These are phyloP conservation scores for Lutraria rhynchaena DNA, from an alignment of 1,140 invertebrate genomes.

Conservation along the genomic window DNA sequence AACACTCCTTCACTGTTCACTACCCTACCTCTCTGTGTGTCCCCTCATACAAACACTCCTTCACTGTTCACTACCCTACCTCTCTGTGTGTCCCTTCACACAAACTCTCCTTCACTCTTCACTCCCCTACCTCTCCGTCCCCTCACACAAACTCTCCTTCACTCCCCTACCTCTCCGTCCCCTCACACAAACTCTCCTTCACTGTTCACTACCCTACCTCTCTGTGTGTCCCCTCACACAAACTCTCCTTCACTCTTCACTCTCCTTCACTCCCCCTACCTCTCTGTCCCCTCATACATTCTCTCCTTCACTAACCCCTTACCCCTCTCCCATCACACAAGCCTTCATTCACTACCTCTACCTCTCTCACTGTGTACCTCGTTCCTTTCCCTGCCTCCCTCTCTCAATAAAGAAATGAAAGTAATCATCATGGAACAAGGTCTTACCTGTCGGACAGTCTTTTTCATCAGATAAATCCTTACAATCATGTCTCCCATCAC, in stretches of 20 bases:
- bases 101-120: not conserved
- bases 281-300: not conserved
- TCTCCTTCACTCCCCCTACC: not conserved
- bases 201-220: not conserved
- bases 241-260: not conserved
- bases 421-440: too few relatives aligned
- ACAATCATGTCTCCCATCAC: slow-evolving; percentile 92
- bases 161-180: not conserved
- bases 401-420: too few relatives aligned
- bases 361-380: too few relatives aligned
- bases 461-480: slow-evolving; percentile 96
- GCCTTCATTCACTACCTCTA: too few relatives aligned
- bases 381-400: too few relatives aligned
- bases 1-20: too few relatives aligned
- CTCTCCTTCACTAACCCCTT: not conserved
- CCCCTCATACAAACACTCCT: too few relatives aligned
- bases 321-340: not conserved
- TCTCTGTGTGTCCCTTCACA: too few relatives aligned
- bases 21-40: too few relatives aligned
- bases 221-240: not conserved
- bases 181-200: not conserved
- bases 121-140: not conserved
- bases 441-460: slow-evolving; percentile 57
- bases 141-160: not conserved
- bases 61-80: too few relatives aligned